Conservation (phyloP, 2,113 vertebrate genomes). For the Nycticebus coucang region DNA sequence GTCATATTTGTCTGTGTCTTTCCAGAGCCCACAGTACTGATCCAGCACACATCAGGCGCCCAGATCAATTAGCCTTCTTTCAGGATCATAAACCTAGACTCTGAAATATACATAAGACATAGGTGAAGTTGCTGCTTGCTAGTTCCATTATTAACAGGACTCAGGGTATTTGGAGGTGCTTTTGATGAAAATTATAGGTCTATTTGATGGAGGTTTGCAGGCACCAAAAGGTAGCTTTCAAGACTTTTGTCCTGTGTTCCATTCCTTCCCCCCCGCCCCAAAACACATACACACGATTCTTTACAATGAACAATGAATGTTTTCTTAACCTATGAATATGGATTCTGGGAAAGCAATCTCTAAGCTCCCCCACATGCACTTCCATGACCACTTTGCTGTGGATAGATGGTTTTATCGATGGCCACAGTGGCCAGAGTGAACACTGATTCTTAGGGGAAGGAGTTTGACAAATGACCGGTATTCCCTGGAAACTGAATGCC, state of each 20-base stretch:
- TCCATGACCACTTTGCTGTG: background rate
- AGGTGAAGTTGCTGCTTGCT: background rate
- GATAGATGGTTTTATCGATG: background rate
- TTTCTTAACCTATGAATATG: background rate
- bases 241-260: background rate
- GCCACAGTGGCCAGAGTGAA: background rate
- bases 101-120: background rate
- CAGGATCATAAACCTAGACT: background rate
- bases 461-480: conserved; percentile 13
- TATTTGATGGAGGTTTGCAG: background rate
- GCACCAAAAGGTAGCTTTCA: background rate
- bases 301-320: background rate
- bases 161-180: background rate
- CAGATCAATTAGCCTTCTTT: background rate
- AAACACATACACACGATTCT: background rate
- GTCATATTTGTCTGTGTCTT: background rate
- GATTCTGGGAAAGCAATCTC: background rate
- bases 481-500: background rate
- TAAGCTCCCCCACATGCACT: background rate
- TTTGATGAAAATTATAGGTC: background rate
- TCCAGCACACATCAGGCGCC: background rate
- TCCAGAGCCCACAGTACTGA: background rate
- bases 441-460: background rate
- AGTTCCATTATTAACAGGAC: background rate
- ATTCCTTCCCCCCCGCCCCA: background rate